These are phyloP conservation scores for Eupithecia pulchellata DNA, from an alignment of 2,888 invertebrate species.

Conservation along the genomic window DNA sequence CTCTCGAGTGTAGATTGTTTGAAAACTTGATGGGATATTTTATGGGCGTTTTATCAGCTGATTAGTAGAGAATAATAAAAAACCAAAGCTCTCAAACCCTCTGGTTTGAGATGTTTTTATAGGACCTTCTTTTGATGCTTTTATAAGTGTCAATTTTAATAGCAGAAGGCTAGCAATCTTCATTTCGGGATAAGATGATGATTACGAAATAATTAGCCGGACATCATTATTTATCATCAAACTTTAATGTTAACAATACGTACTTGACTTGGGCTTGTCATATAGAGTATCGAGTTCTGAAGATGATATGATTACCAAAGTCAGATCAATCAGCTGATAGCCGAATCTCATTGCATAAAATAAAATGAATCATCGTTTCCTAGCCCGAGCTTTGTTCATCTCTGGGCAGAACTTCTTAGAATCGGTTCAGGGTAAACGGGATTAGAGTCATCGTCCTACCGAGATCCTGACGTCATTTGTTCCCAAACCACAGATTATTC, in stretches of 20 bases:
- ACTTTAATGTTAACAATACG: neutral
- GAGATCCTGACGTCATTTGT: constrained; percentile 42
- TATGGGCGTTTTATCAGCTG: neutral
- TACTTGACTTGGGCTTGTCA: neutral
- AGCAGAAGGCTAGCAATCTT: neutral
- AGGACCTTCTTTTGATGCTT: neutral
- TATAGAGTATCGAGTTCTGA: constrained; percentile 4
- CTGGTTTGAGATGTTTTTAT: neutral
- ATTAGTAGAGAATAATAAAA: neutral
- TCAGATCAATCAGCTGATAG: constrained; percentile 42
- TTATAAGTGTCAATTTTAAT: neutral
- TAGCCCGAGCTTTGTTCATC: constrained; percentile 32
- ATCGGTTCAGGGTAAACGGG: constrained; percentile 44
- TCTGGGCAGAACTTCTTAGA: constrained; percentile 39
- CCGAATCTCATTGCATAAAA: constrained; percentile 33
- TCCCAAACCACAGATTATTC: constrained; percentile 26
- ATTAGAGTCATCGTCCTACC: constrained; percentile 43
- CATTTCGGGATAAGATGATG: neutral
- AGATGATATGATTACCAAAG: constrained; percentile 13
- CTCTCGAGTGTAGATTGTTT: no score
- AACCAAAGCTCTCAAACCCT: no score
- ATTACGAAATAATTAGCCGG: neutral
- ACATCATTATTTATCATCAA: constrained; percentile 5
- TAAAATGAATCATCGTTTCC: constrained; percentile 39
- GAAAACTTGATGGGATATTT: no score